These are phyloP conservation scores for Bathynomus jamesi DNA, from an alignment of 1,140 invertebrate species.

Conservation along the genomic window DNA sequence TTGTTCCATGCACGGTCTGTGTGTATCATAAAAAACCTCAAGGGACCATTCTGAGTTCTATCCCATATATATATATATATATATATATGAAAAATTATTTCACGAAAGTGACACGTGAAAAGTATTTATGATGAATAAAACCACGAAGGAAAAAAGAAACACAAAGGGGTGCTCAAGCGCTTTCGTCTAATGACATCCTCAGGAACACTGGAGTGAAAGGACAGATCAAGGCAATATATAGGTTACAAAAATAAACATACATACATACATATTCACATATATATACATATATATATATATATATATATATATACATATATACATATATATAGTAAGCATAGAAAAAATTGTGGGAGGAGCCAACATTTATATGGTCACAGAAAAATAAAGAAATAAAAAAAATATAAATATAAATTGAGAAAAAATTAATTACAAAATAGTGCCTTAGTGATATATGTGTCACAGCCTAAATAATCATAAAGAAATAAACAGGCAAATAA, in stretches of 20 bases:
- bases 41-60: too few relatives aligned
- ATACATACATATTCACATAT: neutral
- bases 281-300: neutral
- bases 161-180: too few relatives aligned
- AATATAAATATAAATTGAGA: neutral
- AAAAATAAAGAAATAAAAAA: neutral
- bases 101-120: neutral
- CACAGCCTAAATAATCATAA: too few relatives aligned
- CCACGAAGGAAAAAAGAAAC: too few relatives aligned
- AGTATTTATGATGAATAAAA: neutral
- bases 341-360: neutral
- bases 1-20: too few relatives aligned
- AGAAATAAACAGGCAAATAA: too few relatives aligned
- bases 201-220: neutral
- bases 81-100: neutral
- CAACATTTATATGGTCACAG: neutral
- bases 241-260: neutral
- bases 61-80: too few relatives aligned
- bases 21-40: too few relatives aligned
- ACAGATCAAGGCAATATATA: neutral
- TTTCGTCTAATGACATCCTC: neutral
- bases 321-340: neutral
- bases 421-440: neutral
- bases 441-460: too few relatives aligned
- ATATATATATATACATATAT: neutral